phyloP scores from a whole-genome alignment of 2,113 vertebrate species.

The Chiloscyllium plagiosum region DNA sequence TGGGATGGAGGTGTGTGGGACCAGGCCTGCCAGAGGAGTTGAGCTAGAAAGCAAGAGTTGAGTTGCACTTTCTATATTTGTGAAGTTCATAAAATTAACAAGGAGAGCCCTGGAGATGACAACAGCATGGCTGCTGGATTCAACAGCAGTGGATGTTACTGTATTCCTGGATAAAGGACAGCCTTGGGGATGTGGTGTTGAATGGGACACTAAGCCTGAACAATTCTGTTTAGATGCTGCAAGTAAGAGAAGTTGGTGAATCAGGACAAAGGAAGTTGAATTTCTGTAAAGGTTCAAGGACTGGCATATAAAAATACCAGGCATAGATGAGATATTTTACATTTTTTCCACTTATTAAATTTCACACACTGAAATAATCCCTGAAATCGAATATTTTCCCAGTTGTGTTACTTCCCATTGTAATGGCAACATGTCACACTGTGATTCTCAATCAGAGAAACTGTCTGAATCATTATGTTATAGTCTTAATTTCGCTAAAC shows the following conservation, averaged over 20 bases:
- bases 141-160: background rate
- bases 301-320: background rate
- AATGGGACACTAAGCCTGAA: background rate
- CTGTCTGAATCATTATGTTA: background rate
- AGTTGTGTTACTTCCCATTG: background rate
- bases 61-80: no score
- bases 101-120: background rate
- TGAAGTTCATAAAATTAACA: background rate
- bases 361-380: background rate
- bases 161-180: background rate
- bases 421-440: background rate
- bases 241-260: background rate
- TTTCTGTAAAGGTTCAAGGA: background rate
- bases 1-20: background rate
- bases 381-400: background rate
- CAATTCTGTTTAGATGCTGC: background rate
- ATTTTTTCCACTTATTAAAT: background rate
- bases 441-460: constrained; percentile 22
- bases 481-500: background rate
- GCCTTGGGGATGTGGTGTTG: background rate
- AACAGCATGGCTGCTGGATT: background rate
- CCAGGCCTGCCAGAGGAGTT: background rate
- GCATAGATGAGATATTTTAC: background rate
- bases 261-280: background rate
- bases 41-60: background rate